Conservation (phyloP, 1,140 invertebrate genomes). For the Probaryconus sp. region DNA sequence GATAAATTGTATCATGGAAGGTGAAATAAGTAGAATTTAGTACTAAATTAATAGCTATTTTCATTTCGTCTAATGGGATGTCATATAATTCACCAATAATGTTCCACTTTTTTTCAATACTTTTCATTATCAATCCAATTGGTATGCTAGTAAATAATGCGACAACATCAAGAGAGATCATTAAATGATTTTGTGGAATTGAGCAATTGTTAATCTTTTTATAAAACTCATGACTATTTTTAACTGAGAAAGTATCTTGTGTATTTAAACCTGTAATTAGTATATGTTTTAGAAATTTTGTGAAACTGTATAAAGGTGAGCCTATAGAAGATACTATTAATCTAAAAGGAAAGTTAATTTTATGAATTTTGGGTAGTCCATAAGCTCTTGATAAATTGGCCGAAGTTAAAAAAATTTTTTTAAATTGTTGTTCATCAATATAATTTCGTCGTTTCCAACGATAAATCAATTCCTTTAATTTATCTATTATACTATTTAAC, state of each 20-base stretch:
- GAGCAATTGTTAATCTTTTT: not conserved
- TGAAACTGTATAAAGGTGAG: conserved; percentile 50
- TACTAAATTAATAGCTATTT: not conserved
- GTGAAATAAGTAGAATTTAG: too few relatives aligned
- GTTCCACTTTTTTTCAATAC: conserved; percentile 7
- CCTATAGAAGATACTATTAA: conserved; percentile 60
- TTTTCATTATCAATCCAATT: not conserved
- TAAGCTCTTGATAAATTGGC: conserved; percentile 29
- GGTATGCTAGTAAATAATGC: conserved; percentile 7
- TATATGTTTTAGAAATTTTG: conserved; percentile 43
- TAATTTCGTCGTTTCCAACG: conserved; percentile 19
- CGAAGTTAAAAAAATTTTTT: conserved; percentile 13
- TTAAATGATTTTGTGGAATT: not conserved
- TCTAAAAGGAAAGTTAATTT: conserved; percentile 51
- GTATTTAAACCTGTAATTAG: not conserved
- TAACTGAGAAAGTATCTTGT: not conserved
- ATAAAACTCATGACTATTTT: conserved; percentile 3
- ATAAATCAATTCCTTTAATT: conserved; percentile 24
- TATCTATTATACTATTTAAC: conserved; percentile 2
- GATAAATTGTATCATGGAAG: too few relatives aligned
- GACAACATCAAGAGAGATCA: conserved; percentile 12
- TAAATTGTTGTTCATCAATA: conserved; percentile 18
- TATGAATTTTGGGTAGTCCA: conserved; percentile 65
- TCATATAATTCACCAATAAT: not conserved
- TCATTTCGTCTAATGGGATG: not conserved